Conservation (phyloP, 2,797 vertebrate species). For the Monodelphis domestica region DNA sequence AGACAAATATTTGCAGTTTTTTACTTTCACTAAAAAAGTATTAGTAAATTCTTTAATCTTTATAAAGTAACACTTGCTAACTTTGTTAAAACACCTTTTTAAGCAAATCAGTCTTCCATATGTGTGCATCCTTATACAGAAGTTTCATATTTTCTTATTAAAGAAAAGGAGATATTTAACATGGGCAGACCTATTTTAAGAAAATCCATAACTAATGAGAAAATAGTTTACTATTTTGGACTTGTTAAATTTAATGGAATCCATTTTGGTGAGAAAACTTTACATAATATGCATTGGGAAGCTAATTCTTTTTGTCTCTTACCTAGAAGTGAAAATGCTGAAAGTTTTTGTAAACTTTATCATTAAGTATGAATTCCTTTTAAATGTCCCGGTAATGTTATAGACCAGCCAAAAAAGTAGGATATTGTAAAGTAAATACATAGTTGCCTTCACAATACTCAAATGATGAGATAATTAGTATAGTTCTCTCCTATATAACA, state of each 20-base stretch:
- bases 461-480: conserved; percentile 10
- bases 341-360: conserved; percentile 31
- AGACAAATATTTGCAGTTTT: conserved; percentile 47
- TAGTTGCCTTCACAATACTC: conserved; percentile 10
- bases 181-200: not conserved
- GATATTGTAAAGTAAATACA: conserved; percentile 1
- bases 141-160: not conserved
- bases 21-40: conserved; percentile 44
- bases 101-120: not conserved
- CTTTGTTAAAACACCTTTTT: conserved; percentile 27
- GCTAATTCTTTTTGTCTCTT: conserved; percentile 31
- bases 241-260: conserved; percentile 24
- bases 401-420: not conserved
- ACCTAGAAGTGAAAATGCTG: not conserved
- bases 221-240: conserved; percentile 20
- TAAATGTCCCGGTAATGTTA: not conserved
- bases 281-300: conserved; percentile 24
- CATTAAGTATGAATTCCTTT: conserved; percentile 13
- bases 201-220: not conserved
- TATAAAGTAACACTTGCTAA: conserved; percentile 40
- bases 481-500: conserved; percentile 26
- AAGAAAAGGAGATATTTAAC: not conserved
- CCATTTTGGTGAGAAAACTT: conserved; percentile 16
- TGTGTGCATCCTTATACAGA: not conserved
- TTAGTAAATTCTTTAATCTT: conserved; percentile 26